Evolutionary conservation across 2,888 invertebrate genomes (phyloP), one percentile per base, ranked within the genome.

Genomic region (Bruchidius siliquastri): DNA sequence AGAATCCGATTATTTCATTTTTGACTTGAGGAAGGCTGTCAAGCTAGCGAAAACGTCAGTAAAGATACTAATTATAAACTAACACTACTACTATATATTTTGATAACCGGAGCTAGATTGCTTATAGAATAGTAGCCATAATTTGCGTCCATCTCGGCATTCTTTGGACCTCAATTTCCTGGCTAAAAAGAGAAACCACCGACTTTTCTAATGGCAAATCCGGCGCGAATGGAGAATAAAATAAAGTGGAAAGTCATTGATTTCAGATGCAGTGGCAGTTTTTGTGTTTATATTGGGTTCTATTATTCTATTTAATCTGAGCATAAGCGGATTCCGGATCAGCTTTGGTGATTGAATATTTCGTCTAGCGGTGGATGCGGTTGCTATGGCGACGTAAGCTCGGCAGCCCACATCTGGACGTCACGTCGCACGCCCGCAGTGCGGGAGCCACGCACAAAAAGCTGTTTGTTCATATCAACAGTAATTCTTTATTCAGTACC

Each of bases 281-380:
- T 80, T 80, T 76, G 77, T 80, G 78, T 81, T 82, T 80, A 81
- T 81, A 81, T 79, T 76, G 78, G 49, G 79, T 13, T 77, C 80
- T 74, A 81, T 82, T 81, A 81, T 82, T 81, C 79, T 80, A 79
- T 81, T 81, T 81, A 82, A 82, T 82, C 82, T 81, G 78, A 75
- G 77, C 78, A 79, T 81, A 80, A 82, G 81, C 82, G 81, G 82
- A 81, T 82, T 82, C 76, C 77, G 76, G 77, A 80, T 80, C 78
- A 80, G 77, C 79, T 80, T 80, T 76, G 76, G 74, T 77, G 78
- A 79, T 80, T 78, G 79, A 78, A 79, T 79, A 80, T 80, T 79
- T 80, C 77, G 79, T 80, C 80, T 80, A 79, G 79, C 79, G 49
- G 49, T 49, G 49, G 78, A 74, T 78, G 79, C 75, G 78, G 80